Conservation (phyloP, 1,140 invertebrate genomes). For the Aphis gossypii region DNA sequence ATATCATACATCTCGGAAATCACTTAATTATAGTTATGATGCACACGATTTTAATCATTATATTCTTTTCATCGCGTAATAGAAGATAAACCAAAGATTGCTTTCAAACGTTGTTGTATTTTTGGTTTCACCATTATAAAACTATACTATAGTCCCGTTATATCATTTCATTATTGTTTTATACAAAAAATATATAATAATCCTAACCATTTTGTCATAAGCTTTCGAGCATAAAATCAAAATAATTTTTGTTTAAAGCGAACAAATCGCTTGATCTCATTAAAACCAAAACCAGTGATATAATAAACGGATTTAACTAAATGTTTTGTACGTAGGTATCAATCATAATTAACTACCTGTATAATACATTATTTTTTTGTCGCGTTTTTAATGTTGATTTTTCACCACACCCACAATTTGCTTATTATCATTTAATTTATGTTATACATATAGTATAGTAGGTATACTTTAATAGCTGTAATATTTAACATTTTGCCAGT, state of each 20-base stretch:
- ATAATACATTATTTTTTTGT: constrained; percentile 8
- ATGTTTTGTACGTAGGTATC: neutral
- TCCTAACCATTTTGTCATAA: neutral
- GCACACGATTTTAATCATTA: constrained; percentile 13
- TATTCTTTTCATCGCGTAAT: neutral
- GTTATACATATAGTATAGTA: neutral
- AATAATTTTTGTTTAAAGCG: constrained; percentile 35
- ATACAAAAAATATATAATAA: neutral
- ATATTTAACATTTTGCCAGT: constrained; percentile 23
- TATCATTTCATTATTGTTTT: neutral
- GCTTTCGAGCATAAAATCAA: constrained; percentile 35
- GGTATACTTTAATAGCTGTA: neutral
- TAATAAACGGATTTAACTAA: neutral
- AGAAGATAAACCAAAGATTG: constrained; percentile 40
- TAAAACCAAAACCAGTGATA: constrained; percentile 22
- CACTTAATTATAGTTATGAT: neutral
- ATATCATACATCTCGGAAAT: neutral
- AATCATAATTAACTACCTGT: neutral
- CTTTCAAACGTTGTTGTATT: neutral
- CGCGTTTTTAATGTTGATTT: neutral
- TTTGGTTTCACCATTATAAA: neutral
- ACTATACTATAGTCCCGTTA: neutral
- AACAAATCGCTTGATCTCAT: constrained; percentile 21
- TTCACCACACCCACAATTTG: neutral
- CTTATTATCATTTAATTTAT: constrained; percentile 1